Percentiles rank a stretch among this genome's conserved stretches.
phyloP scores from a whole-genome alignment of 2,888 invertebrate species.

The Chrysodeixis includens region DNA sequence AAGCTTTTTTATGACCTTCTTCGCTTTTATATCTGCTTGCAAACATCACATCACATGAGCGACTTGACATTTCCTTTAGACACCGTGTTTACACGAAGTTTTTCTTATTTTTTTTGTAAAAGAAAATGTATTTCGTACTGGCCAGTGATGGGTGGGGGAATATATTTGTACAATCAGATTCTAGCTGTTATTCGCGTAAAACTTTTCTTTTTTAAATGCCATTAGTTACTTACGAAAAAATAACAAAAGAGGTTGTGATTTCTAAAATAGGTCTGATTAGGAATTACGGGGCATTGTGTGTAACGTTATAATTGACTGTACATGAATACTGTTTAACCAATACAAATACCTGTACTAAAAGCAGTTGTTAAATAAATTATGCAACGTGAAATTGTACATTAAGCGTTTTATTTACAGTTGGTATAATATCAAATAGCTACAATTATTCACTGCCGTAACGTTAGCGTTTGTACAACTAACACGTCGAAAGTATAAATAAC shows the following conservation, averaged over 20 bases:
- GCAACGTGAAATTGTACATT: conserved; percentile 33
- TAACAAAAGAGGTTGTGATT: too few relatives aligned
- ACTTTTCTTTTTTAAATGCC: conserved; percentile 13
- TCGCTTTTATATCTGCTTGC: conserved; percentile 37
- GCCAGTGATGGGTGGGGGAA: conserved; percentile 31
- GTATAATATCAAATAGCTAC: conserved; percentile 55
- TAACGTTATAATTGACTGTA: neutral
- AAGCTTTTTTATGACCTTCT: conserved; percentile 46
- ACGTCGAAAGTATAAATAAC: conserved; percentile 25
- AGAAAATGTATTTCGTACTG: conserved; percentile 45
- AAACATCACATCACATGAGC: conserved; percentile 40
- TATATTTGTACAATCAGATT: conserved; percentile 47
- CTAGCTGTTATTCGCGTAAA: conserved; percentile 2
- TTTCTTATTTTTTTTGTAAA: conserved; percentile 40
- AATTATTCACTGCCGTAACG: conserved; percentile 22
- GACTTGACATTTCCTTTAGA: conserved; percentile 47
- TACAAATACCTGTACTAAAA: conserved; percentile 15
- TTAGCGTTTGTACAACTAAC: conserved; percentile 28
- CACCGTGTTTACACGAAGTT: conserved; percentile 42
- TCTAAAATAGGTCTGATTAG: neutral
- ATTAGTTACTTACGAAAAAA: neutral
- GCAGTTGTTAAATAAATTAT: conserved; percentile 21
- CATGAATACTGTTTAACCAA: conserved; percentile 15
- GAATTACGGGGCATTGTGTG: neutral
- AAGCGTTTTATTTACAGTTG: conserved; percentile 60